Conservation (phyloP, 2,797 vertebrate species). For the Tangara arthus region DNA sequence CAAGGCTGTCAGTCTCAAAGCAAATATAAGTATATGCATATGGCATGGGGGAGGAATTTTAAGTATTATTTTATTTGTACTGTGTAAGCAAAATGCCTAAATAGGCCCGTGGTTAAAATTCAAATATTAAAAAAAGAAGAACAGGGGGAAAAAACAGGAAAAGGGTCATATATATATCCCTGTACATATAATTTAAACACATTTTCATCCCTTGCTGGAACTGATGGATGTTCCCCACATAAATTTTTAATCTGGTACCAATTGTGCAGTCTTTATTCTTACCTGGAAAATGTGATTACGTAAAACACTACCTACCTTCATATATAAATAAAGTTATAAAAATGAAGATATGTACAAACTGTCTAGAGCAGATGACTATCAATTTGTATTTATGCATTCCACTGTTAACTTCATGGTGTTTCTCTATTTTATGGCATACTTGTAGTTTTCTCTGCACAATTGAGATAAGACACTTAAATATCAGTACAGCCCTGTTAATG, state of each 20-base stretch:
- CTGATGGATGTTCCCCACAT: not conserved
- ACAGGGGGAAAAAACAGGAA: rapidly evolving
- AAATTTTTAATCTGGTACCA: not conserved
- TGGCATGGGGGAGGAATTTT: slow-evolving; percentile 11
- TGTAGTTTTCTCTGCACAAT: not conserved
- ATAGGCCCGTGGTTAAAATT: not conserved
- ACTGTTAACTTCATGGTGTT: not conserved
- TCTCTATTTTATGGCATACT: not conserved
- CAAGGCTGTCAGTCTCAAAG: slow-evolving; percentile 21
- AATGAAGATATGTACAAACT: not conserved
- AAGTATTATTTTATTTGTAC: slow-evolving; percentile 35
- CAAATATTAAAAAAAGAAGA: not conserved
- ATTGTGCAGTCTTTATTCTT: not conserved
- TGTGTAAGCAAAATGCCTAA: slow-evolving; percentile 16
- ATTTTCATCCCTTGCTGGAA: not conserved
- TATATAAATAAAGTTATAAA: not conserved
- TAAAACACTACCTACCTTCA: not conserved
- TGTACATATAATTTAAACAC: not conserved
- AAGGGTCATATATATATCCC: not conserved
- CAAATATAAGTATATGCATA: slow-evolving; percentile 28
- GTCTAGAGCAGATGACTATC: not conserved
- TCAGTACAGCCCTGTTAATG: not conserved
- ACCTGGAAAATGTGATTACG: not conserved
- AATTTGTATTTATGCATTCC: not conserved
- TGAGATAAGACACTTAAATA: not conserved